Evolutionary conservation across 2,797 vertebrate genomes (phyloP).

Genomic region (Typhlichthys subterraneus): DNA sequence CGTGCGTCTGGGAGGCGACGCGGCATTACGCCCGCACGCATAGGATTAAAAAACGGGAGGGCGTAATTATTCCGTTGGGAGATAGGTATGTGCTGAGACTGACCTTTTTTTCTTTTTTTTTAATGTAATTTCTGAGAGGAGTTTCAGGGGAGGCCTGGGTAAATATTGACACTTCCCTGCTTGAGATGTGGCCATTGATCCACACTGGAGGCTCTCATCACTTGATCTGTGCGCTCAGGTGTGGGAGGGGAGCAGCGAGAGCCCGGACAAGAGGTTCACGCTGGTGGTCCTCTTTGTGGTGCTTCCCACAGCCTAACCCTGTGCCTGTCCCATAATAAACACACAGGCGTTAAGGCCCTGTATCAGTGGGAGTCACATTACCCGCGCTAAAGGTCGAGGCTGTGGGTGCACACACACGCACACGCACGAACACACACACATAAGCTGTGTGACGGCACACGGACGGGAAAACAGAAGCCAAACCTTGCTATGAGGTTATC

Average conservation of each 20-base stretch:
- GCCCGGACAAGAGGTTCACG: constrained; percentile 31
- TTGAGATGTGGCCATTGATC: constrained; percentile 70
- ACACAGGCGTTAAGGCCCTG: constrained; percentile 34
- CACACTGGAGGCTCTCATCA: constrained; percentile 67
- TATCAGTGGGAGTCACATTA: constrained; percentile 65
- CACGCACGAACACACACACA: too few relatives aligned
- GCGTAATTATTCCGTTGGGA: constrained; percentile 73
- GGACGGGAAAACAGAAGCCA: too few relatives aligned
- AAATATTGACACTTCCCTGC: constrained; percentile 75
- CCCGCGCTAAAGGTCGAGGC: constrained; percentile 24
- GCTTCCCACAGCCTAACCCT: neutral
- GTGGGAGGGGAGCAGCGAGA: constrained; percentile 68
- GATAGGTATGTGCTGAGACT: constrained; percentile 76
- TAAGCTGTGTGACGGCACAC: too few relatives aligned
- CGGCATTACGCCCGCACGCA: constrained; percentile 63
- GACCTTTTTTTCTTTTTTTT: constrained; percentile 61
- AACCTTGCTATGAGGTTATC: too few relatives aligned
- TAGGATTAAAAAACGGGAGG: constrained; percentile 65
- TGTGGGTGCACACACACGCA: neutral
- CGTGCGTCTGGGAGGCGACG: constrained; percentile 40
- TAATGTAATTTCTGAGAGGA: constrained; percentile 63
- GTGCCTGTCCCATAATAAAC: constrained; percentile 32
- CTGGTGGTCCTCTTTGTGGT: constrained; percentile 65
- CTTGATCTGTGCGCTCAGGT: constrained; percentile 77
- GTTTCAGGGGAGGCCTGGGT: constrained; percentile 73